A percentile compares a stretch with the other conserved stretches of the same genome.
phyloP scores from a whole-genome alignment of 2,113 vertebrate genomes.

The Morone saxatilis region DNA sequence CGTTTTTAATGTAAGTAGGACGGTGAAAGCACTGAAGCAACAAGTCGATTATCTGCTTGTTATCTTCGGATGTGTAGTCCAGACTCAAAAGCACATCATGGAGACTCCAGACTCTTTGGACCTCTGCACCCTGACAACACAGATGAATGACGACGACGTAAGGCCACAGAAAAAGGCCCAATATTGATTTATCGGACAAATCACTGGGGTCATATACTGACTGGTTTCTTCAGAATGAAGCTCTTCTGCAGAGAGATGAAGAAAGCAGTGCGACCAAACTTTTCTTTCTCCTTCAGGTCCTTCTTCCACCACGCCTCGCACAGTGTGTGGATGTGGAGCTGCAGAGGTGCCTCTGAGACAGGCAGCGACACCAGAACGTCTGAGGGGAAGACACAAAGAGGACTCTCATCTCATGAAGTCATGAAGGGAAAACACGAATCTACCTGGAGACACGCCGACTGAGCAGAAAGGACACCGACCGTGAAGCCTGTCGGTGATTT shows the following conservation, averaged over 20 bases:
- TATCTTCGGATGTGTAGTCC: conserved; percentile 88
- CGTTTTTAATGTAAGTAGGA: conserved; percentile 86
- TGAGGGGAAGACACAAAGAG: conserved; percentile 62
- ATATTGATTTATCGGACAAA: neutral
- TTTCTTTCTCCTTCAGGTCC: conserved; percentile 89
- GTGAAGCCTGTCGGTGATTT: conserved; percentile 87
- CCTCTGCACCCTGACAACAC: conserved; percentile 84
- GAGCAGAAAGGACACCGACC: conserved; percentile 77
- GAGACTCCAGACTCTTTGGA: conserved; percentile 88
- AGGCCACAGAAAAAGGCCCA: neutral
- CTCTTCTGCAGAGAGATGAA: conserved; percentile 87
- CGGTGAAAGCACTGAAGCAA: conserved; percentile 91
- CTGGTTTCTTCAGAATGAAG: conserved; percentile 85
- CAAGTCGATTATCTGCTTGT: conserved; percentile 87
- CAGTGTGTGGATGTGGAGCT: conserved; percentile 80
- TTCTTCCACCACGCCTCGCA: conserved; percentile 93
- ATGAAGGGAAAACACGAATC: neutral
- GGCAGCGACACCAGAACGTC: conserved; percentile 86
- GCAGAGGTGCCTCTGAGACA: conserved; percentile 82
- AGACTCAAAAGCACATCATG: conserved; percentile 87
- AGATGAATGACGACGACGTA: neutral
- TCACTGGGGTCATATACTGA: conserved; percentile 63
- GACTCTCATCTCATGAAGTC: neutral
- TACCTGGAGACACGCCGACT: neutral
- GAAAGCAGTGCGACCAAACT: conserved; percentile 89